phyloP scores from a whole-genome alignment of 2,888 invertebrate species.

The Polydrusus cervinus region DNA sequence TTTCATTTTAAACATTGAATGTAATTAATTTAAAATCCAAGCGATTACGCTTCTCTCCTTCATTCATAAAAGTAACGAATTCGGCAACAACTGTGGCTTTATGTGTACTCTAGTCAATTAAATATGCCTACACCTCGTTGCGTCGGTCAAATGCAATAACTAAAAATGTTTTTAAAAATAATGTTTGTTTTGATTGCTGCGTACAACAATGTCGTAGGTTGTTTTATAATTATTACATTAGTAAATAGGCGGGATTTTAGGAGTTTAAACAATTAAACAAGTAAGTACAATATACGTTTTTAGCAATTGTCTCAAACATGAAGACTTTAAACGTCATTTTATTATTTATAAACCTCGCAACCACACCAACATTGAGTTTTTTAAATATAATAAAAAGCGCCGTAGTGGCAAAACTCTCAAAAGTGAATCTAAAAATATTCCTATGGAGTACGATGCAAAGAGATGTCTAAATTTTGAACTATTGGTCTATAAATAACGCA shows the following conservation, averaged over 20 bases:
- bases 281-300: too few species aligned
- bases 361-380: background rate
- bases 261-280: background rate
- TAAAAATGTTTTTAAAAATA: too few species aligned
- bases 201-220: too few species aligned
- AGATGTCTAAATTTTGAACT: conserved; percentile 46
- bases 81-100: too few species aligned
- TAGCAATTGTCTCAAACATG: background rate
- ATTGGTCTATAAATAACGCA: conserved; percentile 47
- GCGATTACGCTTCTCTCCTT: too few species aligned
- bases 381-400: background rate
- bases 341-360: background rate
- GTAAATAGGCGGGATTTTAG: background rate
- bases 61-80: too few species aligned
- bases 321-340: background rate
- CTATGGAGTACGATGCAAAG: conserved; percentile 34
- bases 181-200: background rate
- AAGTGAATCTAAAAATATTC: conserved; percentile 39
- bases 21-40: too few species aligned
- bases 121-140: too few species aligned
- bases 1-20: too few species aligned
- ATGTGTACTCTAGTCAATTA: too few species aligned
- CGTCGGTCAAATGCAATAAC: too few species aligned
- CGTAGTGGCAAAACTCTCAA: conserved; percentile 21
- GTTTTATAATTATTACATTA: background rate